Conservation (phyloP, 2,888 invertebrate species). For the Drepana falcataria region DNA sequence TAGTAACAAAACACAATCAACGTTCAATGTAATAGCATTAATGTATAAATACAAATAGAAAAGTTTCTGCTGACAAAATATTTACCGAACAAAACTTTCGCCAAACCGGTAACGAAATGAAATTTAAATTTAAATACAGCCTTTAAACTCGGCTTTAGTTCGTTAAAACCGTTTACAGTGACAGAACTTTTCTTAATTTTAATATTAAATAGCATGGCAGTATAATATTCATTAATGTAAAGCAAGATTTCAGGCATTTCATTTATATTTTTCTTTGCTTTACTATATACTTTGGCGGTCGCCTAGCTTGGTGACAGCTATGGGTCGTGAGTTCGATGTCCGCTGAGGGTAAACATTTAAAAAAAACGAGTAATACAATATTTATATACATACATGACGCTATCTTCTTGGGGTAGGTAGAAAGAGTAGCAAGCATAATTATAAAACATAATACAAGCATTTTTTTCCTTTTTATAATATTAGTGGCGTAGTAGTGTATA, state of each 20-base stretch:
- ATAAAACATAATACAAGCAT: too few relatives aligned
- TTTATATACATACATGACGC: too few relatives aligned
- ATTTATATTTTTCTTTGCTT: too few relatives aligned
- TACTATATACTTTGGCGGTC: too few relatives aligned
- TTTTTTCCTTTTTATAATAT: too few relatives aligned
- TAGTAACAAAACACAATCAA: neutral
- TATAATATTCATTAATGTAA: constrained; percentile 1
- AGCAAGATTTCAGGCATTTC: neutral
- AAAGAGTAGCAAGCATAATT: too few relatives aligned
- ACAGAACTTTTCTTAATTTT: constrained; percentile 23
- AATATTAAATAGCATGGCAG: constrained; percentile 16
- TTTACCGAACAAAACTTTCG: constrained; percentile 38
- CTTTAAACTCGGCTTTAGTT: constrained; percentile 26
- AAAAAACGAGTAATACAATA: too few relatives aligned
- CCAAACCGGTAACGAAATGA: constrained; percentile 34
- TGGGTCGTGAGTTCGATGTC: too few relatives aligned
- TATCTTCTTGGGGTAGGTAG: too few relatives aligned
- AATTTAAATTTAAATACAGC: constrained; percentile 37
- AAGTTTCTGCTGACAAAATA: constrained; percentile 44
- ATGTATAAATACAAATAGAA: constrained; percentile 20
- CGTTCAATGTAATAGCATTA: neutral
- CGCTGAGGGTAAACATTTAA: too few relatives aligned
- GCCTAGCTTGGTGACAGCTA: too few relatives aligned
- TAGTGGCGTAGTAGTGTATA: too few relatives aligned
- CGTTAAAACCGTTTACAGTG: constrained; percentile 28